phyloP scores from a whole-genome alignment of 1,140 invertebrate species.

The Drosophila setifemur region DNA sequence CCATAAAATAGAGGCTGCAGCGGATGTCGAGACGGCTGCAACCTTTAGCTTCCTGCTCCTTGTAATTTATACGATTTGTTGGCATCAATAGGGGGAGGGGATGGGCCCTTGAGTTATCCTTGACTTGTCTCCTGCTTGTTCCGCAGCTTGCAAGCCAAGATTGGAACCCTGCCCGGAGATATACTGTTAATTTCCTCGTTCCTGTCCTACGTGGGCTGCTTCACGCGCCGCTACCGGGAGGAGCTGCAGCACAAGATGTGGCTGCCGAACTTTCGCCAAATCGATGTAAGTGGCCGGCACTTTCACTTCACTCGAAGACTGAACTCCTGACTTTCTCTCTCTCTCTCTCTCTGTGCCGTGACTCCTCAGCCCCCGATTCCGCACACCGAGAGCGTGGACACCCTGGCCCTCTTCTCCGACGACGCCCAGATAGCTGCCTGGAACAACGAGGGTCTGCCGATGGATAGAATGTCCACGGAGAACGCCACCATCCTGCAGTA shows the following conservation, averaged over 20 bases:
- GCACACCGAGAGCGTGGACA: slow-evolving; percentile 90
- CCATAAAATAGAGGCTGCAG: not conserved
- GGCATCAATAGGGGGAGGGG: slow-evolving; percentile 37
- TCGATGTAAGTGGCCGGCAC: slow-evolving; percentile 82
- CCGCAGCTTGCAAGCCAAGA: slow-evolving; percentile 84
- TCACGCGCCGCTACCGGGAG: slow-evolving; percentile 92
- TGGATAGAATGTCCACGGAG: slow-evolving; percentile 96
- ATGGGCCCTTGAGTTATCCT: not conserved
- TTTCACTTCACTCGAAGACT: slow-evolving; percentile 1
- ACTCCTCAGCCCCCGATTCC: slow-evolving; percentile 88
- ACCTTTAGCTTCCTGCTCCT: slow-evolving; percentile 40
- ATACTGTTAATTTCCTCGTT: slow-evolving; percentile 95
- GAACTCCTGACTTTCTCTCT: not conserved
- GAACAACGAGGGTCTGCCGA: slow-evolving; percentile 97
- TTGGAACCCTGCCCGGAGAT: slow-evolving; percentile 93
- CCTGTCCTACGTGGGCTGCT: slow-evolving; percentile 97
- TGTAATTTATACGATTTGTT: slow-evolving; percentile 62
- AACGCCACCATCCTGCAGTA: slow-evolving; percentile 96
- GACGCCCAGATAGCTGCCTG: slow-evolving; percentile 95
- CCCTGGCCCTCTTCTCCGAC: slow-evolving; percentile 92
- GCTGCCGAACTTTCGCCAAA: slow-evolving; percentile 83
- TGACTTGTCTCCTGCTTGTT: slow-evolving; percentile 8
- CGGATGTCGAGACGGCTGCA: slow-evolving; percentile 20
- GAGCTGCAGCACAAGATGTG: slow-evolving; percentile 92
- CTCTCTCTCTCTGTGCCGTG: not conserved